Evolutionary conservation across 2,797 vertebrate genomes (phyloP), one percentile per base, ranked within the genome.

Genomic region (Avahi laniger): DNA sequence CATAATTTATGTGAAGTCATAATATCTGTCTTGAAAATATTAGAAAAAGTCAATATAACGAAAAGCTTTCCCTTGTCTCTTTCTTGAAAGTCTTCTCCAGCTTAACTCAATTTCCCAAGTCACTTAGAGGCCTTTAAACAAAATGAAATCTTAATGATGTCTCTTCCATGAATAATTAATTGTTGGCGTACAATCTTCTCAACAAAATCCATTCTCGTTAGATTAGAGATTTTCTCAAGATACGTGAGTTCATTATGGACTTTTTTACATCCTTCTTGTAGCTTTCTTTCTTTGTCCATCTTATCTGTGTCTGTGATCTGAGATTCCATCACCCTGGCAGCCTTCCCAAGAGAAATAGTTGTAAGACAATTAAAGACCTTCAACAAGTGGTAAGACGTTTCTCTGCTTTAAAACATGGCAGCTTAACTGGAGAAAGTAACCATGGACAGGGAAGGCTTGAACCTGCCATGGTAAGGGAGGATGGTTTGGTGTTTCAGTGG

Each of bases 131-230:
- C 97, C 98, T 98, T 98, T 98, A 99, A 99, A 99, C 98, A 97
- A 99, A 99, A 99, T 99, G 99, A 99, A 99, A 99, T 98, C 98
- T 98, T 99, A 99, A 99, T 98, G 99, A 99, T 99, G 99, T 98
- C 96, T 96, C 99, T 99, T 99, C 99, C 99, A 99, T 99, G 99
- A 99, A 99, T 99, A 99, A 99, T 99, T 99, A 99, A 99, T 99
- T 99, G 99, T 98, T 98, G 98, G 97, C 97, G 98, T 98, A 99
- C 98, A 98, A 99, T 99, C 99, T 99, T 99, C 99, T 98, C 98
- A 99, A 99, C 98, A 99, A 99, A 99, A 99, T 99, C 99, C 96
- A 99, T 99, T 98, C 98, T 99, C 99, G 99, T 99, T 99, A 97
- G 99, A 99, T 99, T 99, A 99, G 99, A 99, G 99, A 98, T 98